Base-by-base conservation (phyloP, 2,113 vertebrate species). In the Galbula dea region DNA sequence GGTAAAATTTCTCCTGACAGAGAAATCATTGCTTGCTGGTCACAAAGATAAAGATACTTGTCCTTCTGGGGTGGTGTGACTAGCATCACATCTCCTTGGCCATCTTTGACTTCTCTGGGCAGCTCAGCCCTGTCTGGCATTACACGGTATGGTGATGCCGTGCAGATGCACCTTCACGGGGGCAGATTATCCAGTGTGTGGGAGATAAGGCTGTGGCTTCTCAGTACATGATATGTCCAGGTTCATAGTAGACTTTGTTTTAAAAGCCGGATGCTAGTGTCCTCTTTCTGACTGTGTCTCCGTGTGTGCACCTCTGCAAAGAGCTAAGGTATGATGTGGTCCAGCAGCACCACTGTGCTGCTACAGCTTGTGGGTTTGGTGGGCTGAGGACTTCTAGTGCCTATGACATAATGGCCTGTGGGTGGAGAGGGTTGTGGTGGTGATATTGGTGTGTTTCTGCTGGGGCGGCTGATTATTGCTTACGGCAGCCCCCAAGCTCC, bases 31-130 rank as follows among this genome's bases (percentile, higher is more conserved):
- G 66, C 21, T 66, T 65, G 41, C 43, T 59, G 8, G 36, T 68
- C 15, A 2, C 1, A 1, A 21, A 43, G 48, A 6, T 1, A 1
- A 21, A 43, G 48, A 6, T 1, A 0, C 14, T 52, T 7, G 5
- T 89, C 54, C 78, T 55, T 11, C 15, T 55, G 65, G 20, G 26
- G 15, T 54, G 41, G 12, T 29, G 36, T 29, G 51, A 15, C 24
- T 55, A 62, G 27, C 3, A 4, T 54, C 23, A 5, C 30, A 4
- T 39, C 71, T 59, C 23, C 61, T 48, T 66, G 43, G 58, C 51
- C 37, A 14, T 13, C 68, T 46, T 14, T 49, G 37, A 20, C 71
- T 67, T 30, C 41, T 59, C 11, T 24, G 29, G 17, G 57, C 23
- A 19, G n/a, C 57, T 58, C 75, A 58, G 0, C 15, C 29, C 37